phyloP scores from a whole-genome alignment of 2,113 vertebrate genomes.

The Penelope pileata region DNA sequence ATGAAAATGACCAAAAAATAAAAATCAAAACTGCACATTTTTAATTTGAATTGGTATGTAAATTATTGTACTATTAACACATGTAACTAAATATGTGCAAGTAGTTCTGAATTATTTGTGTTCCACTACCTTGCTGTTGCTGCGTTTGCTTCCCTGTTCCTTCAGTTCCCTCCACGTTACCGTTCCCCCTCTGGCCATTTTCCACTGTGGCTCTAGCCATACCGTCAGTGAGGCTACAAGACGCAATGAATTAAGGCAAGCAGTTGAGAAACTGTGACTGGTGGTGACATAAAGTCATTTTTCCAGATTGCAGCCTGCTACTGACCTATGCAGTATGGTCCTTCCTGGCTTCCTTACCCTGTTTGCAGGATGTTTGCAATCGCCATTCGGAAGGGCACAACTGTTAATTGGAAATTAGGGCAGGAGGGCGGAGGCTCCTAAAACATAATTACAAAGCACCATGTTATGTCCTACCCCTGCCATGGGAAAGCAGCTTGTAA shows the following conservation, averaged over 20 bases:
- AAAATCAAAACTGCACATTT: not conserved
- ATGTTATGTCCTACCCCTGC: constrained; percentile 19
- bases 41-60: not conserved
- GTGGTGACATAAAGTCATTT: not conserved
- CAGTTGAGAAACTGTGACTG: not conserved
- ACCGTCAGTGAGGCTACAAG: not conserved
- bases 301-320: not conserved
- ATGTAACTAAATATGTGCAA: not conserved
- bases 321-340: not conserved
- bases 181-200: not conserved
- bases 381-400: constrained; percentile 33
- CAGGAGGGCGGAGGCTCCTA: constrained; percentile 54
- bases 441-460: constrained; percentile 57
- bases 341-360: not conserved
- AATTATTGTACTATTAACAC: not conserved
- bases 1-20: not conserved
- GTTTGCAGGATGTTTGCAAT: not conserved
- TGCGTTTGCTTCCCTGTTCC: not conserved
- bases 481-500: constrained; percentile 66
- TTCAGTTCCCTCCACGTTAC: not conserved
- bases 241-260: not conserved
- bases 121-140: not conserved
- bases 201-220: not conserved
- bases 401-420: constrained; percentile 59
- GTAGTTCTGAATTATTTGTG: not conserved